Conservation (phyloP, 2,797 vertebrate species). For the Spheniscus humboldti region DNA sequence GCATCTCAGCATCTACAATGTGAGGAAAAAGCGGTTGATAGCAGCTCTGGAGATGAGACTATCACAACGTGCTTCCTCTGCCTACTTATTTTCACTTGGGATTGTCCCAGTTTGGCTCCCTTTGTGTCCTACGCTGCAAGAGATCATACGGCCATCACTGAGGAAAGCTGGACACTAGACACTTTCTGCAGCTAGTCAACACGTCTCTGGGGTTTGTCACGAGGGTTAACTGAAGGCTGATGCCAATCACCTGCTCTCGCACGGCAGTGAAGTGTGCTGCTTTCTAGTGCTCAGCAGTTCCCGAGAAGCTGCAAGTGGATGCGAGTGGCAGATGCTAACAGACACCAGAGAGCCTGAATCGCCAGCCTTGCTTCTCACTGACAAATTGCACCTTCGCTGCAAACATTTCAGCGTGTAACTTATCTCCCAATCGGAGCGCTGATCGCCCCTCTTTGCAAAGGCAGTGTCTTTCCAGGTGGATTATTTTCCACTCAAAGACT, state of each 20-base stretch:
- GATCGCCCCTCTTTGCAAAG: not conserved
- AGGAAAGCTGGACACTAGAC: conserved; percentile 55
- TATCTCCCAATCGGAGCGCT: not conserved
- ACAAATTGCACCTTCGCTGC: conserved; percentile 32
- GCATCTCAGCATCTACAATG: not conserved
- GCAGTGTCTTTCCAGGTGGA: conserved; percentile 63
- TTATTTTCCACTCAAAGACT: conserved; percentile 66
- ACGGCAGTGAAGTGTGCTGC: conserved; percentile 3
- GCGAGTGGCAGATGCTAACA: conserved; percentile 40
- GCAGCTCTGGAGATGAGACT: not conserved
- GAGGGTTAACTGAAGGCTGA: not conserved
- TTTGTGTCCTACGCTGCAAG: not conserved
- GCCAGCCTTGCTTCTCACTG: not conserved
- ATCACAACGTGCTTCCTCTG: not conserved
- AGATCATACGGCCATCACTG: not conserved
- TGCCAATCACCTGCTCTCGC: not conserved
- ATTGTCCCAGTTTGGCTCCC: not conserved
- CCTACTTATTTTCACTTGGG: not conserved
- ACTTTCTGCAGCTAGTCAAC: conserved; percentile 46
- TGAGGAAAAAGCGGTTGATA: not conserved
- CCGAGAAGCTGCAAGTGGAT: conserved; percentile 7
- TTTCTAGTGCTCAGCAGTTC: not conserved
- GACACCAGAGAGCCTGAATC: not conserved
- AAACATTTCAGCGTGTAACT: not conserved
- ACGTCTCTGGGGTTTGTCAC: conserved; percentile 41